These are phyloP conservation scores for Chymomyza fuscimana DNA, from an alignment of 2,888 invertebrate genomes.

Conservation along the genomic window DNA sequence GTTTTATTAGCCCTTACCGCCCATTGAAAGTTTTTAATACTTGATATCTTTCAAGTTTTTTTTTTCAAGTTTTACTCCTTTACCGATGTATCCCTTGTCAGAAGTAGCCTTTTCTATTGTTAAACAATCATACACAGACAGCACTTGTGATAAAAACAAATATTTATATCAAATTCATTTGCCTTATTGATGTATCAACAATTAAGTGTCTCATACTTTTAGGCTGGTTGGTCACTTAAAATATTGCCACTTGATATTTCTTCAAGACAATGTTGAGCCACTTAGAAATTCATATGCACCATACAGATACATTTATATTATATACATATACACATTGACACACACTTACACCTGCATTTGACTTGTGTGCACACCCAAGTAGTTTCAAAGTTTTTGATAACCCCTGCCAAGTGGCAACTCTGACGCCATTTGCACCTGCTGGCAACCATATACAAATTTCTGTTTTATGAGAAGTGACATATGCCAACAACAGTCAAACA, in stretches of 20 bases:
- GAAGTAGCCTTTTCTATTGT: background rate
- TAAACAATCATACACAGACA: background rate
- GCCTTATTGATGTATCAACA: background rate
- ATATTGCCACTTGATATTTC: background rate
- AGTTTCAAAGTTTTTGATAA: conserved; percentile 21
- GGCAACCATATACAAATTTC: conserved; percentile 61
- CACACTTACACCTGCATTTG: conserved; percentile 34
- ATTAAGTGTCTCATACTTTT: background rate
- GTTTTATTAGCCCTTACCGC: background rate
- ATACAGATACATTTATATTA: background rate
- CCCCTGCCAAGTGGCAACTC: conserved; percentile 29
- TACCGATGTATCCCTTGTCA: background rate
- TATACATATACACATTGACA: background rate
- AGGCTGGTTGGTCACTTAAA: background rate
- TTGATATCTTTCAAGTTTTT: background rate
- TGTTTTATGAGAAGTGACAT: conserved; percentile 72
- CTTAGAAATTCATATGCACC: background rate
- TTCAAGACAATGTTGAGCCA: background rate
- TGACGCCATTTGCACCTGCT: conserved; percentile 44
- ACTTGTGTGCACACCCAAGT: conserved; percentile 41
- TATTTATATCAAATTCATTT: background rate
- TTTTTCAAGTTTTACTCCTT: background rate
- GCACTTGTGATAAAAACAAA: background rate
- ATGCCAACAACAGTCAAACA: conserved; percentile 60
- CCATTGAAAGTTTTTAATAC: background rate